Evolutionary conservation across 2,797 vertebrate species (phyloP).

Genomic region (Myotis planiceps): DNA sequence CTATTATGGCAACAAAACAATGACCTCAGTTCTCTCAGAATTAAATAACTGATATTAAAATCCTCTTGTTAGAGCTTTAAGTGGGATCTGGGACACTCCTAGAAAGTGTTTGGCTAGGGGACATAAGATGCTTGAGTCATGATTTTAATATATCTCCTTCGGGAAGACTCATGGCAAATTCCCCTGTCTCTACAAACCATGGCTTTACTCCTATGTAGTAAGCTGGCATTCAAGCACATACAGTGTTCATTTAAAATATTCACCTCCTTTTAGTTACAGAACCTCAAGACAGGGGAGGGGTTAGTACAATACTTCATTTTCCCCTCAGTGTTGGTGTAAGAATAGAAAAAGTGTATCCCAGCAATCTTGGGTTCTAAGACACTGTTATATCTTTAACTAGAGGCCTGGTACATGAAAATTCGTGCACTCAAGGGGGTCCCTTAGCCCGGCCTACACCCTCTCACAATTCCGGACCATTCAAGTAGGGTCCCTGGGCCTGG

Average conservation of each 20-base stretch:
- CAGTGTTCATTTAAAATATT: background rate
- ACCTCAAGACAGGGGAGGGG: background rate
- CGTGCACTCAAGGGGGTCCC: no score
- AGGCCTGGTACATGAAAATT: no score
- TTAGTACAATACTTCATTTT: background rate
- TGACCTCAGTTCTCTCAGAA: constrained; percentile 34
- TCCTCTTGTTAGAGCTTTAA: background rate
- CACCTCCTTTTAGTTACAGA: background rate
- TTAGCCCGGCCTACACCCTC: no score
- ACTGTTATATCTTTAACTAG: background rate
- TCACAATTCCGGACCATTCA: no score
- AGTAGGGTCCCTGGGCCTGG: no score
- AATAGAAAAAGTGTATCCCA: background rate
- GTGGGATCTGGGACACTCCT: background rate
- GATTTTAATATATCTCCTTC: background rate
- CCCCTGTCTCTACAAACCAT: background rate
- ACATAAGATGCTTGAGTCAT: background rate
- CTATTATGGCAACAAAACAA: constrained; percentile 34
- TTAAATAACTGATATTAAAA: constrained; percentile 10
- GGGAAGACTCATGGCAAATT: background rate
- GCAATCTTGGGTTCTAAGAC: background rate
- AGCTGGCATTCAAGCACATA: background rate
- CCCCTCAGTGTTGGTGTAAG: background rate
- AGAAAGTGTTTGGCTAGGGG: background rate
- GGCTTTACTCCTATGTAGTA: background rate